Conservation (phyloP, 1,140 invertebrate species). For the Parapsyche elsis region DNA sequence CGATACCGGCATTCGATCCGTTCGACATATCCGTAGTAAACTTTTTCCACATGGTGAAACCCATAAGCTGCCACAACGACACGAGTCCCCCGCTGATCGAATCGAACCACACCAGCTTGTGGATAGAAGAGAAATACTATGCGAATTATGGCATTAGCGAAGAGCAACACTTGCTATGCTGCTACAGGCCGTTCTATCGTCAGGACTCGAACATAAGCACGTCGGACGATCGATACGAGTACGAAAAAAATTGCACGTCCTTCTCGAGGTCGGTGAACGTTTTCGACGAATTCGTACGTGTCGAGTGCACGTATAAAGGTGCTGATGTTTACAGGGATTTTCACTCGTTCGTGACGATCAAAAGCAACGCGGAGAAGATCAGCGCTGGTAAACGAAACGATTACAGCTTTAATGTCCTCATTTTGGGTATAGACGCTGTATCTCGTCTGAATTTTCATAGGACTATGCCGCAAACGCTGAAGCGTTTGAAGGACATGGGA, state of each 20-base stretch:
- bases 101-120: slow-evolving; percentile 74
- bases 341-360: slow-evolving; percentile 72
- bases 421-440: slow-evolving; percentile 88
- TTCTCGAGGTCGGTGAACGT: slow-evolving; percentile 61
- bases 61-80: slow-evolving; percentile 60
- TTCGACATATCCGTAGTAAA: slow-evolving; percentile 70
- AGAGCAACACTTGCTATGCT: slow-evolving; percentile 67
- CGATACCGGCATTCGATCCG: slow-evolving; percentile 81
- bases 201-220: slow-evolving; percentile 61
- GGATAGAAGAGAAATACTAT: slow-evolving; percentile 62
- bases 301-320: slow-evolving; percentile 69
- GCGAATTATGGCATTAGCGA: slow-evolving; percentile 69
- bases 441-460: slow-evolving; percentile 87
- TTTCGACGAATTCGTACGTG: slow-evolving; percentile 72
- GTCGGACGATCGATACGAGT: slow-evolving; percentile 63
- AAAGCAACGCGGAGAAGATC: slow-evolving; percentile 52
- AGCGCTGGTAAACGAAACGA: slow-evolving; percentile 38
- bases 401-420: slow-evolving; percentile 72
- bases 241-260: slow-evolving; percentile 63
- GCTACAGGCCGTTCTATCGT: slow-evolving; percentile 73
- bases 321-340: slow-evolving; percentile 74
- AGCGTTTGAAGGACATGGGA: slow-evolving; percentile 70
- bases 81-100: slow-evolving; percentile 68
- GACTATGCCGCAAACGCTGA: slow-evolving; percentile 79
- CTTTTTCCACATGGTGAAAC: slow-evolving; percentile 62